Evolutionary conservation across 2,113 vertebrate species (phyloP).

Genomic region (Brachyistius frenatus): DNA sequence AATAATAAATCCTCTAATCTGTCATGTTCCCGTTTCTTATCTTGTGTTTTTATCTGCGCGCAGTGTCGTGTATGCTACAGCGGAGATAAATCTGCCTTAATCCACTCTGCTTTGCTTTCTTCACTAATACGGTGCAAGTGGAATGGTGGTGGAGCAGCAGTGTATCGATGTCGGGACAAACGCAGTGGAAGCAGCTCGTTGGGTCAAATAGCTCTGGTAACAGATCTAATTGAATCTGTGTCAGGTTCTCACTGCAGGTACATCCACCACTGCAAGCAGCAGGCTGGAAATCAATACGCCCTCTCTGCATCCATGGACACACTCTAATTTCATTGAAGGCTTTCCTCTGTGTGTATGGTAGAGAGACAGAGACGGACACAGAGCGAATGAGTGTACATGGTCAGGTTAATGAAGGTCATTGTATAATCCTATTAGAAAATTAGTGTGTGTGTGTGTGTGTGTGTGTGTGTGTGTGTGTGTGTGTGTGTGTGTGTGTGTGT

Average conservation of each 20-base stretch:
- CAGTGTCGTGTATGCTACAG: neutral
- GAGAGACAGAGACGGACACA: neutral
- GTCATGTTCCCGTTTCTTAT: neutral
- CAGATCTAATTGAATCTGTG: constrained; percentile 74
- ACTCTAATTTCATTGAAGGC: constrained; percentile 63
- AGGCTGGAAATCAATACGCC: constrained; percentile 69
- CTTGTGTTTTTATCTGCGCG: constrained; percentile 17
- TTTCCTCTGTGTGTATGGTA: neutral
- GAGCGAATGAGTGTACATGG: constrained; percentile 11
- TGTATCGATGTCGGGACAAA: constrained; percentile 67
- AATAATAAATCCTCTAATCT: neutral
- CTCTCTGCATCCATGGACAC: constrained; percentile 54
- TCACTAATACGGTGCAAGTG: neutral
- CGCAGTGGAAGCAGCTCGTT: constrained; percentile 65
- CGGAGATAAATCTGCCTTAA: constrained; percentile 16
- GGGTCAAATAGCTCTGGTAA: constrained; percentile 71
- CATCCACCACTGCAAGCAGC: constrained; percentile 59
- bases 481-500: neutral
- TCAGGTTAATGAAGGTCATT: constrained; percentile 65
- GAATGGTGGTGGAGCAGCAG: constrained; percentile 18
- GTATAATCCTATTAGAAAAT: constrained; percentile 35
- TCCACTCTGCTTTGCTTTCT: constrained; percentile 7
- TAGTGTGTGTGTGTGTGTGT: neutral
- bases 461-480: neutral
- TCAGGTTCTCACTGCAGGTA: constrained; percentile 62